phyloP scores from a whole-genome alignment of 92 coral and sea anemone species.

The Scolanthus callimorphus region DNA sequence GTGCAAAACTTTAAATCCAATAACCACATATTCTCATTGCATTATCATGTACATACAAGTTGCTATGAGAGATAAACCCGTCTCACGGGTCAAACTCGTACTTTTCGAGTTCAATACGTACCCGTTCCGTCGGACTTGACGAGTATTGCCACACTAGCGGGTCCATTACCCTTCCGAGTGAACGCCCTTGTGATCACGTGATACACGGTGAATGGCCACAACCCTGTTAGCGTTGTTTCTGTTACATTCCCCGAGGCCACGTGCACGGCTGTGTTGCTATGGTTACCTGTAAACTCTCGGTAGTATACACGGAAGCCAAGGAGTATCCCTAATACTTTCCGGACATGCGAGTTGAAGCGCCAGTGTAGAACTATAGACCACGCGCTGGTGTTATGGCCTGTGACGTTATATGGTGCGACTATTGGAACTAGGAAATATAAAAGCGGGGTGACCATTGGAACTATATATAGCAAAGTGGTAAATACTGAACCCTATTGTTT shows the following conservation, averaged over 20 bases:
- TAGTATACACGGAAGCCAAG: slow-evolving; percentile 49
- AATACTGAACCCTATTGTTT: too few species aligned
- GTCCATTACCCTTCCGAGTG: slow-evolving; percentile 56
- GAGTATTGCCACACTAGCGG: slow-evolving; percentile 10
- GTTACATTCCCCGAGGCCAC: slow-evolving; percentile 5
- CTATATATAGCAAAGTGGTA: too few species aligned
- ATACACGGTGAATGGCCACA: slow-evolving; percentile 47
- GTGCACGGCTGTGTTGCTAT: slow-evolving; percentile 14
- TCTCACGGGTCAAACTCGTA: neutral
- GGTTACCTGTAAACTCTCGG: slow-evolving; percentile 11
- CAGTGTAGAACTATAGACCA: slow-evolving; percentile 22
- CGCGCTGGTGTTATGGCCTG: slow-evolving; percentile 37
- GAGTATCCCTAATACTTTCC: slow-evolving; percentile 58
- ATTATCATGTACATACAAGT: too few species aligned
- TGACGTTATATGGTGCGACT: slow-evolving; percentile 26
- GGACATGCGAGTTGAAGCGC: slow-evolving; percentile 41
- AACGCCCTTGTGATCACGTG: slow-evolving; percentile 48
- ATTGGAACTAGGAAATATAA: slow-evolving; percentile 28
- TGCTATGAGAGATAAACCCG: too few species aligned
- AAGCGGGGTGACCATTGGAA: too few species aligned
- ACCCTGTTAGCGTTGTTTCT: slow-evolving; percentile 1
- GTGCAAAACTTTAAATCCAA: too few species aligned
- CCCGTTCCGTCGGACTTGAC: slow-evolving; percentile 64
- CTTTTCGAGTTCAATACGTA: slow-evolving; percentile 26
- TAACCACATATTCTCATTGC: too few species aligned